Conservation (phyloP, 1,140 invertebrate species). For the Philopotamus ludificatus region DNA sequence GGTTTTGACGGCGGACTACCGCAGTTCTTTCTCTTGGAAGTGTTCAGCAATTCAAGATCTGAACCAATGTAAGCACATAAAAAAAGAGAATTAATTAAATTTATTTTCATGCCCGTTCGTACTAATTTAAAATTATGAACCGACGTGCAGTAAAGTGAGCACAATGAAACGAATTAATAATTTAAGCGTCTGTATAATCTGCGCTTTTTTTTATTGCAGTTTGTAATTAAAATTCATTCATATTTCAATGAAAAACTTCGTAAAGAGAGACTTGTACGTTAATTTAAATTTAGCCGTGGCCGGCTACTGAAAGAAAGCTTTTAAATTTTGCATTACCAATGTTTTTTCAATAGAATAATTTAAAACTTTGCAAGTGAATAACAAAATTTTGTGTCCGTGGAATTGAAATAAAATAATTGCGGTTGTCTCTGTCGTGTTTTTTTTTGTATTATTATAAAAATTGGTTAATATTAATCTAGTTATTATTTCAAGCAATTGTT, state of each 20-base stretch:
- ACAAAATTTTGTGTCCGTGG: background rate
- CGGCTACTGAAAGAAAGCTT: background rate
- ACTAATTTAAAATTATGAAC: too few relatives aligned
- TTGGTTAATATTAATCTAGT: background rate
- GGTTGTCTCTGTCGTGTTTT: background rate
- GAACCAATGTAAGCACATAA: conserved; percentile 30
- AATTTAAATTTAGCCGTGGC: background rate
- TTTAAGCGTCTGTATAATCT: too few relatives aligned
- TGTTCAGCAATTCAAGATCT: conserved; percentile 62
- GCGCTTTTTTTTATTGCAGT: background rate
- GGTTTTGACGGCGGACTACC: conserved; percentile 84
- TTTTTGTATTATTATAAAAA: background rate
- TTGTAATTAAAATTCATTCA: background rate
- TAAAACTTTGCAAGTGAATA: background rate
- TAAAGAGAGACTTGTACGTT: background rate
- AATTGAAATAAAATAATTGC: conserved; percentile 1
- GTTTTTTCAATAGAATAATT: too few relatives aligned
- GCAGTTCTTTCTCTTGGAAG: conserved; percentile 76
- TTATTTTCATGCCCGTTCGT: background rate
- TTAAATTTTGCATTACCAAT: too few relatives aligned
- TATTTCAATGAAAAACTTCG: background rate
- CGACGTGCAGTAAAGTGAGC: too few relatives aligned
- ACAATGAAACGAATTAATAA: too few relatives aligned
- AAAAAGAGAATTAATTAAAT: background rate
- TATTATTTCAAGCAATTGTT: too few relatives aligned